phyloP scores from a whole-genome alignment of 1,140 invertebrate species.

The Stegodyphus mimosarum region DNA sequence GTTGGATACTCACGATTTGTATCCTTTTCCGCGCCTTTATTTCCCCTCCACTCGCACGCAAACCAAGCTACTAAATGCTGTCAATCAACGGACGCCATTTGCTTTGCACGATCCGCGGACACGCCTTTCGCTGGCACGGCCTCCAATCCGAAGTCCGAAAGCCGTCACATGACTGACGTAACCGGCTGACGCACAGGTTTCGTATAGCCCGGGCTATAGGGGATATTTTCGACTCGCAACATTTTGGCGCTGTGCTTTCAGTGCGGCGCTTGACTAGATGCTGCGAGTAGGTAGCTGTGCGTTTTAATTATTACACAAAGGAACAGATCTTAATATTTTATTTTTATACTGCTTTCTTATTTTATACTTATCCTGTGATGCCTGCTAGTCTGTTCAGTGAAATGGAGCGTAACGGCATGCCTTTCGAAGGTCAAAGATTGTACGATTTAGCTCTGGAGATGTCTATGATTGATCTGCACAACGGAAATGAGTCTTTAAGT shows the following conservation, averaged over 20 bases:
- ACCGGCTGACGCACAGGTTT: conserved; percentile 54
- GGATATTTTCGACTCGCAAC: conserved; percentile 32
- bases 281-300: conserved; percentile 48
- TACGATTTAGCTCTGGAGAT: conserved; percentile 90
- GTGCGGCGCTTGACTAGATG: conserved; percentile 17
- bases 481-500: conserved; percentile 62
- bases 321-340: conserved; percentile 28
- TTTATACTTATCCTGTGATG: conserved; percentile 58
- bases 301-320: conserved; percentile 14
- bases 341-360: conserved; percentile 46
- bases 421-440: conserved; percentile 85
- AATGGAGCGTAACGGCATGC: conserved; percentile 52
- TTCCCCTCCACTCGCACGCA: neutral
- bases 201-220: conserved; percentile 18
- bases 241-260: conserved; percentile 37
- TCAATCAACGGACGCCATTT: conserved; percentile 44
- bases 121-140: neutral
- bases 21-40: neutral
- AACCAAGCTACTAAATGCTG: conserved; percentile 2
- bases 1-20: conserved; percentile 3
- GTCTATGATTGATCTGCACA: conserved; percentile 77
- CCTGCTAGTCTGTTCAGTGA: conserved; percentile 57
- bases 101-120: conserved; percentile 12
- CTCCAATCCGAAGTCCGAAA: conserved; percentile 11
- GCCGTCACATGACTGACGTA: conserved; percentile 51